These are phyloP conservation scores for Blomia tropicalis DNA, from an alignment of 2,888 invertebrate species.

Conservation along the genomic window DNA sequence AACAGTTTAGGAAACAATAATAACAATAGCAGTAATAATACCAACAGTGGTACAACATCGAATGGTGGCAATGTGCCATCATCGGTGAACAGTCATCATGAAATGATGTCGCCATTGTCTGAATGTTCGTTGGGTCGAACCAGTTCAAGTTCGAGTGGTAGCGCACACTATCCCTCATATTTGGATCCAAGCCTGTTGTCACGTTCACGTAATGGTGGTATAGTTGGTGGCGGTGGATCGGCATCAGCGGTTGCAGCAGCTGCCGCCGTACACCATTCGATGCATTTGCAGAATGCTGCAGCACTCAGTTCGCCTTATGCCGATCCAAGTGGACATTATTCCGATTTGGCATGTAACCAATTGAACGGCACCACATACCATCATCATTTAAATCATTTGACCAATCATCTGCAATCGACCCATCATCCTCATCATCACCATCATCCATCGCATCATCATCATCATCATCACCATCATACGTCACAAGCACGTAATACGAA, in stretches of 20 bases:
- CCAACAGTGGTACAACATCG: too few species aligned
- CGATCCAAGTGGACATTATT: conserved; percentile 27
- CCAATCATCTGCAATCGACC: conserved; percentile 23
- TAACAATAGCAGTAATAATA: background rate
- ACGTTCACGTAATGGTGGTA: conserved; percentile 27
- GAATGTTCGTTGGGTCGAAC: conserved; percentile 21
- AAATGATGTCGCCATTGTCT: conserved; percentile 19
- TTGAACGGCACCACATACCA: conserved; percentile 28
- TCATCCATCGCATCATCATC: conserved; percentile 25
- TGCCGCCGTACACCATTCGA: conserved; percentile 1
- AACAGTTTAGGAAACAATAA: too few species aligned
- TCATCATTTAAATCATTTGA: conserved; percentile 22
- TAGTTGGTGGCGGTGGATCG: too few species aligned
- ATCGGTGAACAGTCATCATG: conserved; percentile 20
- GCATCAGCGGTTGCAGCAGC: background rate
- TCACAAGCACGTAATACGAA: background rate
- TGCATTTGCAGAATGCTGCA: conserved; percentile 16
- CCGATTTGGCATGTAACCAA: conserved; percentile 29
- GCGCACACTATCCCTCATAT: conserved; percentile 27
- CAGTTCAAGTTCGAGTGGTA: background rate
- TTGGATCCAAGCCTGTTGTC: conserved; percentile 29
- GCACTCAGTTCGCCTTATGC: conserved; percentile 20
- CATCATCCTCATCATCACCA: conserved; percentile 14
- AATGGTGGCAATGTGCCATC: background rate
- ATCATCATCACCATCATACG: background rate